Base-by-base conservation (phyloP, 1,140 invertebrate species). In the Drosophila erecta region DNA sequence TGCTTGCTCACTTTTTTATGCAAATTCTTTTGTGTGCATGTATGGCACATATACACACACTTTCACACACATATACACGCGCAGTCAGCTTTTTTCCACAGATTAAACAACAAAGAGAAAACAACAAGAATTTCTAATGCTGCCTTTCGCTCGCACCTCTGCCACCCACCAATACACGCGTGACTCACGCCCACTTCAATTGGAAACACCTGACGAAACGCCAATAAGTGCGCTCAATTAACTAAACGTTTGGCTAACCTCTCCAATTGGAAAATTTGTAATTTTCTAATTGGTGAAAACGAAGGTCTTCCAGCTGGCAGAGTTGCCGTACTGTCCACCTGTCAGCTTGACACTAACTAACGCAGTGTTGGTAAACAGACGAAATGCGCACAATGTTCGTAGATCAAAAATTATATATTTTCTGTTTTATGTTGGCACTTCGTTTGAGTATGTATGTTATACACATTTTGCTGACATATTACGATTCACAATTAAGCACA, bases 21-120 rank as follows among this genome's bases (percentile, higher is more conserved):
- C 74, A 77, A 77, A 60, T 71, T 83, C 74, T 50, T 50, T 47
- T 67, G 41, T 79, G 73, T 87, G 64, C 80, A 85, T 84, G 81
- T 79, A 84, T 78, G 67, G 56, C 38, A 53, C 58, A 81, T 44
- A 65, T 24, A 64, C 59, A 60, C 41, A 56, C 43, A 49, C 30
- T 53, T 37, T 20, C 53, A 61, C 33, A 30, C 22, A 74, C 46
- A 62, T 3, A 15, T 33, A 50, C 74, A 77, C 60, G 30, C 77
- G 76, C 76, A 70, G 76, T 59, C 72, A 81, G 35, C 41, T 49
- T 49, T 58, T 64, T 81, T 84, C 49, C 80, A 84, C 71, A 84
- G 83, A 84, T 84, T 84, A 84, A 84, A 84, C 80, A 84, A 84
- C 80, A 84, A 76, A 84, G 80, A 84, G 79, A 84, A 71, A 85